Percentiles rank a stretch among this genome's conserved stretches.
phyloP scores from a whole-genome alignment of 2,113 vertebrate genomes.

The Leucosticte australis region DNA sequence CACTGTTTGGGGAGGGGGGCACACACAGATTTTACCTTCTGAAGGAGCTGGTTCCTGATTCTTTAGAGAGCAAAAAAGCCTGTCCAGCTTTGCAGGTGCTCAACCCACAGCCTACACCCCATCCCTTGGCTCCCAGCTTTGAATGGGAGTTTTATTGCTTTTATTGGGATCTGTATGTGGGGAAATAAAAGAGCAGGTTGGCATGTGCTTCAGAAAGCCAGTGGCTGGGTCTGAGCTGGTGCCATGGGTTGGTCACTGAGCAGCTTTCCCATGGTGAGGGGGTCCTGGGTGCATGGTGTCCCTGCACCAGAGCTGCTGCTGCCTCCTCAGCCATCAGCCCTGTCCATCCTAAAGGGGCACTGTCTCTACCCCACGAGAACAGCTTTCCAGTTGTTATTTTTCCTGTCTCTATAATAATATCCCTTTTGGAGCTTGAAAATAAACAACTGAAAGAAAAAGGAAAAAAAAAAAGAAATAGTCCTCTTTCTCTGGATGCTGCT shows the following conservation, averaged over 20 bases:
- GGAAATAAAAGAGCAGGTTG: not conserved
- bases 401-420: slow-evolving; percentile 34
- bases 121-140: not conserved
- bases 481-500: not conserved
- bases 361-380: not conserved
- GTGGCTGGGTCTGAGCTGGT: not conserved
- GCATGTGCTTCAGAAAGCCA: not conserved
- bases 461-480: not conserved
- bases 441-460: not conserved
- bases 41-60: not conserved
- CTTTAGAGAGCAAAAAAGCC: not conserved
- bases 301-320: not conserved
- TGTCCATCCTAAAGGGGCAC: not conserved
- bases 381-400: slow-evolving; percentile 22
- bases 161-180: rapidly evolving
- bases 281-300: rapidly evolving
- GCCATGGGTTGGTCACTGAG: not conserved
- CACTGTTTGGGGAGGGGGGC: not conserved
- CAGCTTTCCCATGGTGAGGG: not conserved
- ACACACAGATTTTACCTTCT: not conserved
- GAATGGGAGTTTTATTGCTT: not conserved
- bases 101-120: not conserved
- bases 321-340: not conserved
- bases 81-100: not conserved
- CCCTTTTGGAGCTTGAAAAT: slow-evolving; percentile 40